Evolutionary conservation across 2,113 vertebrate species (phyloP), one percentile per base, ranked within the genome.

Genomic region (Tachycineta bicolor): DNA sequence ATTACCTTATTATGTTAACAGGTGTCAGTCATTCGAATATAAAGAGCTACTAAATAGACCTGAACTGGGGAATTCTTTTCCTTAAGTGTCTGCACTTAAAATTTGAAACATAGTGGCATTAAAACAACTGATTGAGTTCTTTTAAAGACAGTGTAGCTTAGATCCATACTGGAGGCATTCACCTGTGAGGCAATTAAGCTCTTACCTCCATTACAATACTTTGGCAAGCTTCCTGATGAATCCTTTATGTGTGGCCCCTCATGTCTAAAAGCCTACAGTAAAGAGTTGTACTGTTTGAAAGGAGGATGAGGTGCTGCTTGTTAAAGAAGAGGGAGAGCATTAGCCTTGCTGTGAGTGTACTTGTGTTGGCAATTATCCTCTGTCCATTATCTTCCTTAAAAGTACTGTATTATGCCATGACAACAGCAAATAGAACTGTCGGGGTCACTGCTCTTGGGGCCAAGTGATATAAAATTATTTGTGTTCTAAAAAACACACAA

Each of bases 1-100:
- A 96, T 94, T 96, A 89, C 65, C 96, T 92, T 86, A 92, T 97
- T 97, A 96, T 81, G 73, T 82, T 94, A 96, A 96, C 87, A 94
- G 85, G 92, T 96, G 94, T 94, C 96, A 93, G 64, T 93, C 90
- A 93, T 96, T 91, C 77, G 84, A 83, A 95, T 49, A 88, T 76
- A 96, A 95, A 97, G 73, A 90, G 70, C 70, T 93, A 70, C 60
- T 91, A 94, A 62, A 93, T 55, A 91, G 83, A 59, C 23, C 63
- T 83, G 85, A 91, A 87, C 93, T 34, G 26, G 92, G 90, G 86
- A 95, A 86, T 94, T 93, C 12, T 97, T 96, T 90, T 95, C 73
- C 46, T 83, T 83, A 87, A 95, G 73, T 93, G 62, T 90, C 85
- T 83, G 82, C 79, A 82, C 68, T 94, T 93, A 91, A 96, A 93